Percentiles rank a stretch among this genome's conserved stretches.
Evolutionary conservation across 2,797 vertebrate species (phyloP).

Genomic region (Heliangelus exortis): DNA sequence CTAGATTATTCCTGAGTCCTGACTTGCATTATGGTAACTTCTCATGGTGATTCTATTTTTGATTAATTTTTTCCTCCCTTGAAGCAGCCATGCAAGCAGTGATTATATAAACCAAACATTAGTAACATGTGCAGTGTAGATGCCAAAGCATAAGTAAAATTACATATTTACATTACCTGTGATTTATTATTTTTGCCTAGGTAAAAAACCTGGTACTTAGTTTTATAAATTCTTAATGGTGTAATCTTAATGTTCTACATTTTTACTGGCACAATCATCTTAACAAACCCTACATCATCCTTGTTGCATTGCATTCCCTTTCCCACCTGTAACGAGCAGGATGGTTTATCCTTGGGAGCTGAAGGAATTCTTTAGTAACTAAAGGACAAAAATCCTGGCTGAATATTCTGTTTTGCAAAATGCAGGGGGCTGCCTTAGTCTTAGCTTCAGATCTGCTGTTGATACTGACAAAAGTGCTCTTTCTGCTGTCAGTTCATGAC

Average conservation of each 20-base stretch:
- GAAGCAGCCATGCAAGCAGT: neutral
- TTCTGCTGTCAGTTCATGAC: conserved; percentile 68
- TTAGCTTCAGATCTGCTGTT: conserved; percentile 64
- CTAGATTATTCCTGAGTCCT: neutral
- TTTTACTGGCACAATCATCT: neutral
- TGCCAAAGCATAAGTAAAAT: neutral
- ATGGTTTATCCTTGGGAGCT: neutral
- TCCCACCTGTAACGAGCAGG: neutral
- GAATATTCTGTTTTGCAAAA: neutral
- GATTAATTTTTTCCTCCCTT: neutral
- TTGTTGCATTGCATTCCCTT: neutral
- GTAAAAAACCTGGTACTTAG: neutral
- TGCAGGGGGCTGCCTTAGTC: conserved; percentile 54
- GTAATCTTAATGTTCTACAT: neutral
- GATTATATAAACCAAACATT: neutral
- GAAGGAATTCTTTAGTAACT: neutral
- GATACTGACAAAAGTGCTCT: conserved; percentile 61
- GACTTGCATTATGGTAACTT: neutral
- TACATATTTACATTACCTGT: neutral
- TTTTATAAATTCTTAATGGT: neutral
- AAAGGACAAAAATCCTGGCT: conserved; percentile 1
- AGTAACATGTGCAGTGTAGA: neutral
- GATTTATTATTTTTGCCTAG: neutral
- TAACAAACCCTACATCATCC: neutral
- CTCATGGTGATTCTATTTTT: neutral